phyloP scores from a whole-genome alignment of 2,888 invertebrate species.

The Mythimna pallens region DNA sequence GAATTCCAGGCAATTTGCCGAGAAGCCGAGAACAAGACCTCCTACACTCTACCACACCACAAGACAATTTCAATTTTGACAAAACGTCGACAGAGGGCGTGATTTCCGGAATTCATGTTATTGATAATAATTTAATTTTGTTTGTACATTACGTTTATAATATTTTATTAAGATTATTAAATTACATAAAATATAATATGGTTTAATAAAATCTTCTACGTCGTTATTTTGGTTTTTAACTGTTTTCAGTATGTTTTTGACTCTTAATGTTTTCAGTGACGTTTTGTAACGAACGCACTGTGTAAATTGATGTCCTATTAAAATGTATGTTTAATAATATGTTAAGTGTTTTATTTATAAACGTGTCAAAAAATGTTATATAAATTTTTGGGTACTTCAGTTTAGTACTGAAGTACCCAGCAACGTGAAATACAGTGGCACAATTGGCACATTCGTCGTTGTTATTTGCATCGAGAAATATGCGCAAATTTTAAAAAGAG shows the following conservation, averaged over 20 bases:
- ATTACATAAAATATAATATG: neutral
- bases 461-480: neutral
- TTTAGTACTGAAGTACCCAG: too few species aligned
- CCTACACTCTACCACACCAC: slow-evolving; percentile 80
- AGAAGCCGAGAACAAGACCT: slow-evolving; percentile 73
- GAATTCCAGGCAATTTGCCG: slow-evolving; percentile 79
- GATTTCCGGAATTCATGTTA: slow-evolving; percentile 79
- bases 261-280: slow-evolving; percentile 43
- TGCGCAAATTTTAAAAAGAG: slow-evolving; percentile 32
- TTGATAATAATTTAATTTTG: slow-evolving; percentile 69
- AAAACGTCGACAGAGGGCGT: slow-evolving; percentile 79
- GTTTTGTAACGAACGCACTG: slow-evolving; percentile 14
- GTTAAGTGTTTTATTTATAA: neutral
- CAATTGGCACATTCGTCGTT: neutral
- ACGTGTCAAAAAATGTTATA: neutral
- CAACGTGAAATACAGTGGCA: neutral
- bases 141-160: neutral
- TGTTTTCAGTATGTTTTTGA: slow-evolving; percentile 2
- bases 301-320: slow-evolving; percentile 17
- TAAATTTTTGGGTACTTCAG: neutral
- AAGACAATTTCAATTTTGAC: slow-evolving; percentile 80
- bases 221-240: neutral
- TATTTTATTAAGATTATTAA: neutral
- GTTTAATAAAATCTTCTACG: neutral
- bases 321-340: neutral